Percentiles rank a stretch among this genome's conserved stretches.
These are phyloP conservation scores for Plecotus auritus DNA, from an alignment of 2,113 vertebrate species.

Conservation along the genomic window DNA sequence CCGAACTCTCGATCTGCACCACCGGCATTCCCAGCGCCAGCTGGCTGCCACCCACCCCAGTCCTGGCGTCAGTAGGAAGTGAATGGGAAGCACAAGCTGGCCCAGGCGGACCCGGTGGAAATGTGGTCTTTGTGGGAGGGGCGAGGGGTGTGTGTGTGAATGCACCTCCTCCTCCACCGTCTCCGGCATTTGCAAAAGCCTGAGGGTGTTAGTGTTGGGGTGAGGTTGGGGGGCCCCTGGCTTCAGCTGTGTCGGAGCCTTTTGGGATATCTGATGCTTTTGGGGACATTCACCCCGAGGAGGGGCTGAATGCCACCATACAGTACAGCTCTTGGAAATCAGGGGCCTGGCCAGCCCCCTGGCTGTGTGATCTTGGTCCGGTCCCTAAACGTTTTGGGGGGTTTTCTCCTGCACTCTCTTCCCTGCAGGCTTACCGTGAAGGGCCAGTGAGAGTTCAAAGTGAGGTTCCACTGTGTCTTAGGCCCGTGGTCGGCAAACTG, in stretches of 20 bases:
- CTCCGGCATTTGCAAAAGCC: background rate
- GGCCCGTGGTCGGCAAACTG: too few species aligned
- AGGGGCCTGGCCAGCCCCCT: too few species aligned
- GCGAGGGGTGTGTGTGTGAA: too few species aligned
- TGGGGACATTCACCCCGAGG: background rate
- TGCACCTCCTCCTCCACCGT: rapidly evolving
- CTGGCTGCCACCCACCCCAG: background rate
- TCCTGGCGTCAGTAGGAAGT: background rate
- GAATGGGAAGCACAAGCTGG: background rate
- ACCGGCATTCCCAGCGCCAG: background rate
- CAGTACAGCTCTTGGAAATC: too few species aligned
- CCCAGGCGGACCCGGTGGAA: background rate
- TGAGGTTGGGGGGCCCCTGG: background rate
- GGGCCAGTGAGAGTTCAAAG: background rate
- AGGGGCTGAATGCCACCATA: too few species aligned
- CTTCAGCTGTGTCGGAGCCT: background rate
- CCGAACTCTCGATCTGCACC: background rate
- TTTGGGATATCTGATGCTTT: background rate
- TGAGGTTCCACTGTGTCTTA: background rate
- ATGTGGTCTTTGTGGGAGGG: too few species aligned
- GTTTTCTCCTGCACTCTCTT: background rate
- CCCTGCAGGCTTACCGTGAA: background rate
- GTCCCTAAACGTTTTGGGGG: background rate
- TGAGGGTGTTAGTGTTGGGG: background rate
- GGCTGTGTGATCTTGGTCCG: too few species aligned